Evolutionary conservation across 2,888 invertebrate species (phyloP).

Genomic region (Pharmacophagus antenor): DNA sequence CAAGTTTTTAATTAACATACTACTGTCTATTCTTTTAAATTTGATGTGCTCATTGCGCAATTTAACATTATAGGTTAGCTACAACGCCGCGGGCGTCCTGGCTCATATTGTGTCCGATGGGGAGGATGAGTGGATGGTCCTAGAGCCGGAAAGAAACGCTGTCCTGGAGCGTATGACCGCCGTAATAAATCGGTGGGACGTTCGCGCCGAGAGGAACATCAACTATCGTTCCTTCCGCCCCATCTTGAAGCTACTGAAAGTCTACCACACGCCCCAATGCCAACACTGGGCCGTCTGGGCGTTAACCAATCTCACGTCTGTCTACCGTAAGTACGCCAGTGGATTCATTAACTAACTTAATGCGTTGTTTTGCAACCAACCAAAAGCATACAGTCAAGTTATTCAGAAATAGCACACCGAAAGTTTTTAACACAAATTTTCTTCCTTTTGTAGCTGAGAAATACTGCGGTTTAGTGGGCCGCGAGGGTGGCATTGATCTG

Average conservation of each 20-base stretch:
- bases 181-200: slow-evolving; percentile 94
- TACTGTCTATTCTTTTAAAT: neutral
- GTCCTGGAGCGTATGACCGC: slow-evolving; percentile 88
- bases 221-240: slow-evolving; percentile 97
- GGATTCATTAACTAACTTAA: too few species aligned
- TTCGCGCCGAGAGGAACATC: slow-evolving; percentile 93
- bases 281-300: slow-evolving; percentile 99
- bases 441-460: slow-evolving; percentile 86
- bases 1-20: neutral
- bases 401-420: neutral
- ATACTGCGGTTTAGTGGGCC: slow-evolving; percentile 93
- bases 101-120: slow-evolving; percentile 98
- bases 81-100: slow-evolving; percentile 97
- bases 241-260: slow-evolving; percentile 90
- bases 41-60: neutral
- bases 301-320: slow-evolving; percentile 95
- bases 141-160: slow-evolving; percentile 84
- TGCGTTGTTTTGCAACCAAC: neutral
- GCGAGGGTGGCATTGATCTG: slow-evolving; percentile 90
- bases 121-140: slow-evolving; percentile 88
- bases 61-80: slow-evolving; percentile 85
- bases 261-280: slow-evolving; percentile 93
- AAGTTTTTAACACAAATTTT: neutral
- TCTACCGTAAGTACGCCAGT: slow-evolving; percentile 94
- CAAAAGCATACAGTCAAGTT: neutral